Conservation (phyloP, 2,113 vertebrate species). For the Phaethon lepturus region DNA sequence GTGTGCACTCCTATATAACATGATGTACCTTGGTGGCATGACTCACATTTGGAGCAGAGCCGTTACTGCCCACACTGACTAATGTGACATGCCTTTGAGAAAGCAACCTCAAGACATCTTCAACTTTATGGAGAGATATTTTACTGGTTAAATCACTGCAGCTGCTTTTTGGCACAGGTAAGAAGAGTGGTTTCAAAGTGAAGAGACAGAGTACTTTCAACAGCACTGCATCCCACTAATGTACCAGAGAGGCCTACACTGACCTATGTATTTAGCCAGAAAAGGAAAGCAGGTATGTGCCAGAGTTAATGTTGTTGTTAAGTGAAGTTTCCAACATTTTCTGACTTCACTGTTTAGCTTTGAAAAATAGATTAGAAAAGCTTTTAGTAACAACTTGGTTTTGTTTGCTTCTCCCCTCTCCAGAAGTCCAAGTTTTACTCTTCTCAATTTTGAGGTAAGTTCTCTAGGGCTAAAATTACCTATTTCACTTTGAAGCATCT, state of each 20-base stretch:
- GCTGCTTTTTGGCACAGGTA: not conserved
- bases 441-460: not conserved
- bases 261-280: not conserved
- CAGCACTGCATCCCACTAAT: not conserved
- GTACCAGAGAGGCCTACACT: not conserved
- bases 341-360: not conserved
- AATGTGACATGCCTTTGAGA: not conserved
- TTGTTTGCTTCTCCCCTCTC: not conserved
- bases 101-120: not conserved
- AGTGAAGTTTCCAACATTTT: not conserved
- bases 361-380: not conserved
- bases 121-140: not conserved
- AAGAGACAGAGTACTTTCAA: not conserved
- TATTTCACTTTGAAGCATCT: not conserved
- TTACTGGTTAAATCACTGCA: not conserved
- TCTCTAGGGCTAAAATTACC: not conserved
- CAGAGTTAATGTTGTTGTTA: not conserved
- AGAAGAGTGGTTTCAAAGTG: not conserved
- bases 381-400: not conserved
- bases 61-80: not conserved
- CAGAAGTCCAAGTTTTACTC: not conserved
- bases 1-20: accelerated
- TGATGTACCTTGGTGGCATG: accelerated
- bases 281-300: not conserved
- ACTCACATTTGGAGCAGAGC: not conserved